A percentile compares a stretch with the other conserved stretches of the same genome.
Conservation (phyloP, 2,888 invertebrate species). For the Sturmia bella region DNA sequence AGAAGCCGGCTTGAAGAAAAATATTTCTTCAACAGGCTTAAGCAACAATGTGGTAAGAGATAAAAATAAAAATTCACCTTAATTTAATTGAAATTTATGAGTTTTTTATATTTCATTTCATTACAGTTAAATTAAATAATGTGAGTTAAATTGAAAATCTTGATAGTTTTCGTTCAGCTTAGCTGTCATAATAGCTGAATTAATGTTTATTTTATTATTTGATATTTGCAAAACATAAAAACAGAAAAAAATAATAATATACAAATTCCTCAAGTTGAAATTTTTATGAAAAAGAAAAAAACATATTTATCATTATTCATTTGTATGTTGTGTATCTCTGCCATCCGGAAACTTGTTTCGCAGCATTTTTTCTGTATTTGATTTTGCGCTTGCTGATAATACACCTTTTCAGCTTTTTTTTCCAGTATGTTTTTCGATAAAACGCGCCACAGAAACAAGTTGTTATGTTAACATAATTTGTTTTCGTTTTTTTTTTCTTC, state of each 20-base stretch:
- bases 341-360: conserved; percentile 56
- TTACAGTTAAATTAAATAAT: conserved; percentile 39
- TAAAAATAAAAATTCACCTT: conserved; percentile 50
- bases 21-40: conserved; percentile 17
- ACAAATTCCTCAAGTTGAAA: conserved; percentile 43
- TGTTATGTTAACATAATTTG: conserved; percentile 40
- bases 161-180: neutral
- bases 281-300: conserved; percentile 5
- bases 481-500: conserved; percentile 11
- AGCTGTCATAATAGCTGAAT: conserved; percentile 43
- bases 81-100: conserved; percentile 50
- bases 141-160: conserved; percentile 38
- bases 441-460: conserved; percentile 39
- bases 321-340: neutral
- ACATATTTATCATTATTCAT: conserved; percentile 9
- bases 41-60: conserved; percentile 16
- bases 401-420: conserved; percentile 14
- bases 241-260: neutral
- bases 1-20: conserved; percentile 56
- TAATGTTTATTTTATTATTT: conserved; percentile 37
- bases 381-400: neutral
- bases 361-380: conserved; percentile 23
- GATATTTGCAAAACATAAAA: neutral
- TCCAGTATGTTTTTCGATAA: neutral
- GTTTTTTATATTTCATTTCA: conserved; percentile 15